A percentile compares a stretch with the other conserved stretches of the same genome.
Conservation (phyloP, 2,797 vertebrate species). For the Mormyrus proboscirostris region DNA sequence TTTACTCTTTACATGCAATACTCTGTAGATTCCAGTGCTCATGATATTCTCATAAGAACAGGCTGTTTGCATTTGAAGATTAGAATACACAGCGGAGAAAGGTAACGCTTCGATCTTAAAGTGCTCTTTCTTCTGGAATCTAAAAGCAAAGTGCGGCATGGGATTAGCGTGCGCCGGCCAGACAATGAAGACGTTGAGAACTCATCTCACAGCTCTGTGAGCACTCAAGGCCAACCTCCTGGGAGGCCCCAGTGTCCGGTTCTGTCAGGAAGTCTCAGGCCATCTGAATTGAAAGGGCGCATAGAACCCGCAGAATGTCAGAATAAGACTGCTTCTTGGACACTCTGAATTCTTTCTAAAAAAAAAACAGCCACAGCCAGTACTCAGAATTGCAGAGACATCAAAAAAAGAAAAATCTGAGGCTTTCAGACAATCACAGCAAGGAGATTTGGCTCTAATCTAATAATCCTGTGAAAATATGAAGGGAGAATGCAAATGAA, state of each 20-base stretch:
- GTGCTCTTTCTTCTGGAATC: background rate
- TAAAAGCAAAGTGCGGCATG: background rate
- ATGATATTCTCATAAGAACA: background rate
- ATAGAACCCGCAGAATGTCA: background rate
- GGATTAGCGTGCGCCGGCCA: background rate
- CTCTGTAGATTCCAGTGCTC: background rate
- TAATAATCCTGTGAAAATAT: background rate
- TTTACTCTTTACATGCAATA: background rate
- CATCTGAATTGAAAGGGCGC: background rate
- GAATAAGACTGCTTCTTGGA: background rate
- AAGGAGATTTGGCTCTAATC: background rate
- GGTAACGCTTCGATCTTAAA: background rate
- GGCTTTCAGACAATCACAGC: background rate
- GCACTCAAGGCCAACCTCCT: background rate
- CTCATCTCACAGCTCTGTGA: background rate
- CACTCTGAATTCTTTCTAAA: background rate
- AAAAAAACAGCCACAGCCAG: background rate
- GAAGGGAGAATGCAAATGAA: background rate
- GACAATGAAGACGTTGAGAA: background rate
- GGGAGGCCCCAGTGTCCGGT: background rate
- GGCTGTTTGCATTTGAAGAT: background rate
- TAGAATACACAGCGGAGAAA: background rate
- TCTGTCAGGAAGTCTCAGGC: background rate
- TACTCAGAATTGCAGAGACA: background rate
- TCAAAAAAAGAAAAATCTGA: background rate